phyloP scores from a whole-genome alignment of 1,140 invertebrate genomes.

The Colletes gigas region DNA sequence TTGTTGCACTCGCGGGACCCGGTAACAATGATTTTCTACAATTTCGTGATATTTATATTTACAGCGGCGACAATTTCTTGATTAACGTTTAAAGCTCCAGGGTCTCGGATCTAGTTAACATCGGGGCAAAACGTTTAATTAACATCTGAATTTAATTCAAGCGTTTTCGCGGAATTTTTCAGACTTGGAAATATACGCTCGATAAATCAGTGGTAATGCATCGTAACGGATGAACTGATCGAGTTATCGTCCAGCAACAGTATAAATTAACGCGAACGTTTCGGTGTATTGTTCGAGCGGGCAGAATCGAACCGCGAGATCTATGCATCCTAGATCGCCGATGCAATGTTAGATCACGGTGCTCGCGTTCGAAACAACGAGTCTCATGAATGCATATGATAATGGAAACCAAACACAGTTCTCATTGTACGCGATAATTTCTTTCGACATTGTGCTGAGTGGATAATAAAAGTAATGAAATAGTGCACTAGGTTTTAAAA shows the following conservation, averaged over 20 bases:
- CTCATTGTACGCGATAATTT: too few species aligned
- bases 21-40: too few species aligned
- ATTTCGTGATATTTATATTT: too few species aligned
- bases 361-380: background rate
- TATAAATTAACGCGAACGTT: conserved; percentile 29
- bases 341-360: background rate
- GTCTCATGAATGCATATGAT: conserved; percentile 14
- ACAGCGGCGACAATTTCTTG: too few species aligned
- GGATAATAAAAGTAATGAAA: too few species aligned
- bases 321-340: background rate
- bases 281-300: conserved; percentile 12
- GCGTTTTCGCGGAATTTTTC: background rate
- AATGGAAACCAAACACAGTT: background rate
- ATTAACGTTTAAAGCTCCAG: too few species aligned
- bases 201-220: conserved; percentile 18
- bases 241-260: conserved; percentile 15
- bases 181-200: background rate
- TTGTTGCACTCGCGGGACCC: too few species aligned
- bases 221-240: conserved; percentile 40
- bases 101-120: too few species aligned
- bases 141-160: too few species aligned
- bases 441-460: too few species aligned
- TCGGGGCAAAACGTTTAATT: too few species aligned
- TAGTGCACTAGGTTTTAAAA: too few species aligned
- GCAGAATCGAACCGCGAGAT: conserved; percentile 5